These are phyloP conservation scores for Scomber colias DNA, from an alignment of 2,113 vertebrate genomes.

Conservation along the genomic window DNA sequence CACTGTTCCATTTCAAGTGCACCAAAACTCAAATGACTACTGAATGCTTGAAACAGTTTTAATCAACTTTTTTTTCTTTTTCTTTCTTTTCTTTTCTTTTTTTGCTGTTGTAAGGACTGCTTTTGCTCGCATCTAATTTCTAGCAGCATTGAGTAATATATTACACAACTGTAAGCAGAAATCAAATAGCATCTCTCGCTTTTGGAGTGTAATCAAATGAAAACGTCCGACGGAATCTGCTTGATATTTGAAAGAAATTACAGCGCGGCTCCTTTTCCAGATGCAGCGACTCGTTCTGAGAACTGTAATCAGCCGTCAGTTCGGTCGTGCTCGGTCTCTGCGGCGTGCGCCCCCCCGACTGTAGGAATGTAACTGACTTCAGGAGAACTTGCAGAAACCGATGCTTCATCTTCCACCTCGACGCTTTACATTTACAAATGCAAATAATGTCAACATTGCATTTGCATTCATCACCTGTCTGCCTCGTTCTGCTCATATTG, in stretches of 20 bases:
- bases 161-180: slow-evolving; percentile 52
- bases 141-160: slow-evolving; percentile 40
- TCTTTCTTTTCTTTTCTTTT: background rate
- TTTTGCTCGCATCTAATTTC: slow-evolving; percentile 35
- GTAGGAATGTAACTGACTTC: slow-evolving; percentile 68
- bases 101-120: slow-evolving; percentile 12
- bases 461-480: slow-evolving; percentile 48
- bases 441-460: slow-evolving; percentile 53
- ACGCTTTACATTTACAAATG: slow-evolving; percentile 54
- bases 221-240: slow-evolving; percentile 63
- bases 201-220: slow-evolving; percentile 67
- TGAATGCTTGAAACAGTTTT: background rate
- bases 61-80: background rate
- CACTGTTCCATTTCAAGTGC: slow-evolving; percentile 23
- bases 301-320: slow-evolving; percentile 69
- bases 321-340: slow-evolving; percentile 61
- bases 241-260: slow-evolving; percentile 70
- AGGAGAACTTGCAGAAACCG: slow-evolving; percentile 40
- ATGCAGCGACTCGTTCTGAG: slow-evolving; percentile 69
- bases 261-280: slow-evolving; percentile 64
- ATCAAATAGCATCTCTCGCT: slow-evolving; percentile 62
- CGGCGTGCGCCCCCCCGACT: slow-evolving; percentile 41
- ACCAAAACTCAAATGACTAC: slow-evolving; percentile 11
- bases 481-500: slow-evolving; percentile 17
- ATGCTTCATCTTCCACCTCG: slow-evolving; percentile 56